A percentile compares a stretch with the other conserved stretches of the same genome.
Conservation (phyloP, 2,888 invertebrate species). For the Malachius bipustulatus region DNA sequence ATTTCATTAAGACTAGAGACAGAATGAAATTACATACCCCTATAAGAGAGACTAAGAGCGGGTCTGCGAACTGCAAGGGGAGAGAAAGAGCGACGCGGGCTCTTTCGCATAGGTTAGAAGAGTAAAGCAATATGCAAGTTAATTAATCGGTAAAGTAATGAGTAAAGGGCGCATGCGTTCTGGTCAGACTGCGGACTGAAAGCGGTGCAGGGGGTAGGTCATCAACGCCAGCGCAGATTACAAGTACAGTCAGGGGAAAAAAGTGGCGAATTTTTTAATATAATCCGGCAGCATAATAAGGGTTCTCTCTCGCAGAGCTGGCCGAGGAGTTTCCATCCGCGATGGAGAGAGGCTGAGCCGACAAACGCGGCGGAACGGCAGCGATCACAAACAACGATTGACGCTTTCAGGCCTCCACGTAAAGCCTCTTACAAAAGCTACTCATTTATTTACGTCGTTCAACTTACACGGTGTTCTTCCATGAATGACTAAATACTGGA, state of each 20-base stretch:
- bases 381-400: background rate
- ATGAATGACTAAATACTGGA: too few relatives aligned
- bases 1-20: slow-evolving; percentile 26
- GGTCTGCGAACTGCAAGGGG: slow-evolving; percentile 23
- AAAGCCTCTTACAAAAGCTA: background rate
- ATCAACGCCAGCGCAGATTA: slow-evolving; percentile 50
- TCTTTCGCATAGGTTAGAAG: slow-evolving; percentile 36
- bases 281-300: slow-evolving; percentile 15
- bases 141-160: slow-evolving; percentile 42
- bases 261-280: slow-evolving; percentile 26
- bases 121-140: slow-evolving; percentile 40
- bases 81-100: slow-evolving; percentile 25
- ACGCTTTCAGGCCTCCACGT: background rate
- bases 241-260: slow-evolving; percentile 43
- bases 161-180: slow-evolving; percentile 37
- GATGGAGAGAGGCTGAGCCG: slow-evolving; percentile 2
- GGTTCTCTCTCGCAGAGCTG: background rate
- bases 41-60: slow-evolving; percentile 32
- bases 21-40: slow-evolving; percentile 40
- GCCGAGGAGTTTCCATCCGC: background rate
- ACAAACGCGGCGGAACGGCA: background rate
- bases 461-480: too few relatives aligned
- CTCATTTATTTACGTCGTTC: too few relatives aligned
- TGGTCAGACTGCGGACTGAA: slow-evolving; percentile 21
- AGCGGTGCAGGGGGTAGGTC: slow-evolving; percentile 39